A percentile compares a stretch with the other conserved stretches of the same genome.
phyloP scores from a whole-genome alignment of 2,888 invertebrate species.

The Brachypalpus laphriformis region DNA sequence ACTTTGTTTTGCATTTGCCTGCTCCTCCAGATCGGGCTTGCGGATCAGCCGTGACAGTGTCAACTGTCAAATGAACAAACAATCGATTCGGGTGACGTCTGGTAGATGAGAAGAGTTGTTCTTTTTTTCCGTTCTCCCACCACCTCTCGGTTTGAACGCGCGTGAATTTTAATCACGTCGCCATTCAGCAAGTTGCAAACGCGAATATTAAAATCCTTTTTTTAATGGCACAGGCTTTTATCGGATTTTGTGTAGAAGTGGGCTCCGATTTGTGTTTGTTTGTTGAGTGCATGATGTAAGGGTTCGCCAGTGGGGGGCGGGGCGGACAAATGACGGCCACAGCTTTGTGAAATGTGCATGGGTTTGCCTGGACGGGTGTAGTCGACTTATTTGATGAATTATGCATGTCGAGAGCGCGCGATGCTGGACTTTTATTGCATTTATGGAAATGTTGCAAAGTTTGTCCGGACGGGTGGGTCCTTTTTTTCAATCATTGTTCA shows the following conservation, averaged over 20 bases:
- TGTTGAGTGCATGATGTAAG: neutral
- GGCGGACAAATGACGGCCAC: neutral
- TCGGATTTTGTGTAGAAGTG: neutral
- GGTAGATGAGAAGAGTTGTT: constrained; percentile 11
- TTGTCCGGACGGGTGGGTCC: neutral
- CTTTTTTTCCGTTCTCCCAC: neutral
- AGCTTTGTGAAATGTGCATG: neutral
- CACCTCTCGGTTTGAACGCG: neutral
- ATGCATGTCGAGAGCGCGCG: constrained; percentile 40
- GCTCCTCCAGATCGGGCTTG: constrained; percentile 16
- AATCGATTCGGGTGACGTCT: constrained; percentile 65
- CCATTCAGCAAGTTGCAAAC: constrained; percentile 1
- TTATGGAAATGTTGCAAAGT: neutral
- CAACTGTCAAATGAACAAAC: constrained; percentile 70
- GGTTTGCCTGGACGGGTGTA: constrained; percentile 12
- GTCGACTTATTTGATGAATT: constrained; percentile 42
- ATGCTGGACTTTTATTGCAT: constrained; percentile 38
- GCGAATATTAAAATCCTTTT: constrained; percentile 48
- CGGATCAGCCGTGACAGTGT: constrained; percentile 70
- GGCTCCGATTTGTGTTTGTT: constrained; percentile 3
- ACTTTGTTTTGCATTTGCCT: neutral
- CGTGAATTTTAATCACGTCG: constrained; percentile 55
- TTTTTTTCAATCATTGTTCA: neutral
- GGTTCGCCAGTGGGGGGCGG: neutral
- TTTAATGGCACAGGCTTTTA: neutral